phyloP scores from a whole-genome alignment of 2,888 invertebrate species.

The Cyclophora albipunctata region DNA sequence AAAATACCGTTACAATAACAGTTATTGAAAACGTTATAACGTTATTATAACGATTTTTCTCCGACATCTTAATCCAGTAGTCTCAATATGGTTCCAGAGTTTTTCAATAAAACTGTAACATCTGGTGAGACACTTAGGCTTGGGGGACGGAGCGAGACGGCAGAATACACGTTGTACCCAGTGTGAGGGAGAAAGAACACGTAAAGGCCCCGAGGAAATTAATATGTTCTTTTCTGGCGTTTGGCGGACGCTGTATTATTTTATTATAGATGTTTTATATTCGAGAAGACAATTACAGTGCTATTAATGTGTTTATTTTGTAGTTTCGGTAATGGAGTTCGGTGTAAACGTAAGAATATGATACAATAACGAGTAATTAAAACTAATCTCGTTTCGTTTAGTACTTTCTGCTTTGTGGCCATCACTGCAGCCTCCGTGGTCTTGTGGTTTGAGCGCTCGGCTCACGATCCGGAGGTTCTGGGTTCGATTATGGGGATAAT shows the following conservation, averaged over 20 bases:
- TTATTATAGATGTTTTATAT: conserved; percentile 61
- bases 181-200: conserved; percentile 35
- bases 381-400: no score
- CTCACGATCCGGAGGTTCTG: no score
- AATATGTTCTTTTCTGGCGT: conserved; percentile 71
- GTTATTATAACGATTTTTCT: conserved; percentile 19
- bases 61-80: conserved; percentile 71
- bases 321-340: conserved; percentile 14
- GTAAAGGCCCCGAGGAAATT: conserved; percentile 52
- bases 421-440: no score
- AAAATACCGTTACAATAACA: conserved; percentile 4
- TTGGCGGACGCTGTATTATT: conserved; percentile 60
- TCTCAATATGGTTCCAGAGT: conserved; percentile 64
- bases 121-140: conserved; percentile 68
- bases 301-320: conserved; percentile 39
- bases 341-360: background rate
- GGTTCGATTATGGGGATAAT: no score
- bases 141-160: conserved; percentile 49
- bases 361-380: no score
- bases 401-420: no score
- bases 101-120: conserved; percentile 74
- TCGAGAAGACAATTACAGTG: conserved; percentile 12
- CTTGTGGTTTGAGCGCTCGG: no score
- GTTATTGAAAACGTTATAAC: conserved; percentile 4
- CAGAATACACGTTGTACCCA: conserved; percentile 14